Percentiles rank a stretch among this genome's conserved stretches.
phyloP scores from a whole-genome alignment of 2,113 vertebrate species.

The Atrichornis clamosus region DNA sequence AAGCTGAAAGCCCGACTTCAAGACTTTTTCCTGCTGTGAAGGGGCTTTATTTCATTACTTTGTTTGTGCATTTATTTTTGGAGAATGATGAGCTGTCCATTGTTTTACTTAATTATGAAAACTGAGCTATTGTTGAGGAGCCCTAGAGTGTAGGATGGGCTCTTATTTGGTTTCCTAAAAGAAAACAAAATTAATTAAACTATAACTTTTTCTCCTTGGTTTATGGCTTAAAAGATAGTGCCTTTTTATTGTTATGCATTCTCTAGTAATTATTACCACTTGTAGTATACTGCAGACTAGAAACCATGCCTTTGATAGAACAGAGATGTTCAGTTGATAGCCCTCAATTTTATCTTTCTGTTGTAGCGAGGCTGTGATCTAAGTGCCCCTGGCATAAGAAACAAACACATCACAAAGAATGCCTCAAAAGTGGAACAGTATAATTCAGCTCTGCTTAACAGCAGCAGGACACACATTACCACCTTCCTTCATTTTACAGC shows the following conservation, averaged over 20 bases:
- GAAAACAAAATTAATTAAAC: constrained; percentile 54
- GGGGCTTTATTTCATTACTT: constrained; percentile 33
- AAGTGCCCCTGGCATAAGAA: neutral
- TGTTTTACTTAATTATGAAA: constrained; percentile 41
- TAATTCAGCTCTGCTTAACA: neutral
- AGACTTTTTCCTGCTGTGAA: constrained; percentile 20
- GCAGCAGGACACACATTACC: neutral
- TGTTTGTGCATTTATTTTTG: constrained; percentile 54
- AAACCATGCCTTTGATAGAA: neutral
- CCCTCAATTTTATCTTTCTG: neutral
- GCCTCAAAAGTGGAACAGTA: neutral
- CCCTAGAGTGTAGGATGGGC: neutral
- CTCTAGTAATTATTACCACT: constrained; percentile 36
- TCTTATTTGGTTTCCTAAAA: constrained; percentile 21
- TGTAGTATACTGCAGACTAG: neutral
- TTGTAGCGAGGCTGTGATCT: neutral
- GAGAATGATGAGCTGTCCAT: constrained; percentile 29
- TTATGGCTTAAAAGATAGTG: constrained; percentile 39
- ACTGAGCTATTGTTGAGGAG: neutral
- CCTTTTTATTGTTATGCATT: constrained; percentile 30
- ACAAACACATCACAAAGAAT: neutral
- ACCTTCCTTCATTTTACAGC: neutral
- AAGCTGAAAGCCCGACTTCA: neutral
- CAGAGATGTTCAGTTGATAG: neutral
- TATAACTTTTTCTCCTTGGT: constrained; percentile 18